These are phyloP conservation scores for Ectobius pallidus DNA, from an alignment of 2,888 invertebrate species.

Conservation along the genomic window DNA sequence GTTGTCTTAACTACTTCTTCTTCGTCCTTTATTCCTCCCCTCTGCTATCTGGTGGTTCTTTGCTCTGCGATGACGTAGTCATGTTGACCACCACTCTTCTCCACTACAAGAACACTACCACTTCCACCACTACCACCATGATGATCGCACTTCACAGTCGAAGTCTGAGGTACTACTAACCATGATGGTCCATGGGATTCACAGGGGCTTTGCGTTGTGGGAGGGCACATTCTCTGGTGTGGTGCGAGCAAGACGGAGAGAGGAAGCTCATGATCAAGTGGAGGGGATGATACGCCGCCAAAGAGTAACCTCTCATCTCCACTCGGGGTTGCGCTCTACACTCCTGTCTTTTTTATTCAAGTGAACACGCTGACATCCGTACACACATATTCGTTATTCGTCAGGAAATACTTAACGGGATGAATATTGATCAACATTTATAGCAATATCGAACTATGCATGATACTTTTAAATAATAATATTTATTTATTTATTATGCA, in stretches of 20 bases:
- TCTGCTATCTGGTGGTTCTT: conserved; percentile 38
- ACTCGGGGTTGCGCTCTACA: conserved; percentile 32
- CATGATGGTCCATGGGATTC: conserved; percentile 37
- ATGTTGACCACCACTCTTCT: conserved; percentile 18
- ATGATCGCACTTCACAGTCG: conserved; percentile 21
- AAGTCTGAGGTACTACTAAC: conserved; percentile 37
- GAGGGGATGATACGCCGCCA: conserved; percentile 34
- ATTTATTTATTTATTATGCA: too few species aligned
- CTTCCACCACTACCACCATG: conserved; percentile 2
- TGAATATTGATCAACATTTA: too few species aligned
- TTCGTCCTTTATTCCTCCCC: conserved; percentile 19
- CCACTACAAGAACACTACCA: neutral
- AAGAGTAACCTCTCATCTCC: conserved; percentile 28
- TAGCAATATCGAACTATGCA: neutral
- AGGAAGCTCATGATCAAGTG: neutral
- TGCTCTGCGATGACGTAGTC: conserved; percentile 34
- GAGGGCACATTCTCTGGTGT: conserved; percentile 26
- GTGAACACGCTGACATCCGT: too few species aligned
- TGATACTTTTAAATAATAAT: too few species aligned
- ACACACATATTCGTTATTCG: too few species aligned
- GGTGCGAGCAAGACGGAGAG: conserved; percentile 29
- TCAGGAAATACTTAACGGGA: too few species aligned
- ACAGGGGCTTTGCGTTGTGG: conserved; percentile 37
- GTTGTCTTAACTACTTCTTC: neutral
- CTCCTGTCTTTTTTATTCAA: too few species aligned